phyloP scores from a whole-genome alignment of 2,797 vertebrate species.

The Crenichthys baileyi region DNA sequence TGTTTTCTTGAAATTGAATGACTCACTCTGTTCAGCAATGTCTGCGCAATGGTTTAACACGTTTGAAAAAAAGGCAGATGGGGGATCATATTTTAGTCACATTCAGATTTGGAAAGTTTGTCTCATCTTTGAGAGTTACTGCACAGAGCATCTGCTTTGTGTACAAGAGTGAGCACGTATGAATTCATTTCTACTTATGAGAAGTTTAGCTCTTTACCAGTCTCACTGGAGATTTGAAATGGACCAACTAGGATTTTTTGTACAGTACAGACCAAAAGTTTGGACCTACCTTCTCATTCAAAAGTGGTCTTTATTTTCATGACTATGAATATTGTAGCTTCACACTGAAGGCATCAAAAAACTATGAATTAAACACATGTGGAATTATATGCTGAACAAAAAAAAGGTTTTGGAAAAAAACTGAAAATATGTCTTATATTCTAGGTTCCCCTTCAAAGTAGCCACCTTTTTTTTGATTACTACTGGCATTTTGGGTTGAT shows the following conservation, averaged over 20 bases:
- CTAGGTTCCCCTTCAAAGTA: too few relatives aligned
- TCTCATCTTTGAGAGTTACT: conserved; percentile 32
- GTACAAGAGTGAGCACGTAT: not conserved
- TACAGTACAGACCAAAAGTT: too few relatives aligned
- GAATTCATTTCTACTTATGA: not conserved
- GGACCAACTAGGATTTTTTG: not conserved
- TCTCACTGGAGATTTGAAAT: conserved; percentile 10
- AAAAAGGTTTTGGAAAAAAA: too few relatives aligned
- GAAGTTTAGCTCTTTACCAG: not conserved
- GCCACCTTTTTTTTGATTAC: too few relatives aligned
- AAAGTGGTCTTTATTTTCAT: too few relatives aligned
- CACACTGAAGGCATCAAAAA: too few relatives aligned
- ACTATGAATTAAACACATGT: too few relatives aligned
- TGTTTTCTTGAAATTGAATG: conserved; percentile 28
- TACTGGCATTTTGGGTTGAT: too few relatives aligned
- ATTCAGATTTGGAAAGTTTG: conserved; percentile 41
- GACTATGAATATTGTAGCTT: too few relatives aligned
- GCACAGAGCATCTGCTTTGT: conserved; percentile 22
- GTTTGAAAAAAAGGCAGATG: conserved; percentile 56
- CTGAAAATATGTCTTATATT: too few relatives aligned
- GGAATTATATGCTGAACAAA: too few relatives aligned
- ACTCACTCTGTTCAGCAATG: conserved; percentile 43
- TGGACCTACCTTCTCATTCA: too few relatives aligned
- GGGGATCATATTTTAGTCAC: conserved; percentile 55
- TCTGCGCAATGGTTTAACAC: conserved; percentile 60